Conservation (phyloP, 2,888 invertebrate genomes). For the Xestia c-nigrum region DNA sequence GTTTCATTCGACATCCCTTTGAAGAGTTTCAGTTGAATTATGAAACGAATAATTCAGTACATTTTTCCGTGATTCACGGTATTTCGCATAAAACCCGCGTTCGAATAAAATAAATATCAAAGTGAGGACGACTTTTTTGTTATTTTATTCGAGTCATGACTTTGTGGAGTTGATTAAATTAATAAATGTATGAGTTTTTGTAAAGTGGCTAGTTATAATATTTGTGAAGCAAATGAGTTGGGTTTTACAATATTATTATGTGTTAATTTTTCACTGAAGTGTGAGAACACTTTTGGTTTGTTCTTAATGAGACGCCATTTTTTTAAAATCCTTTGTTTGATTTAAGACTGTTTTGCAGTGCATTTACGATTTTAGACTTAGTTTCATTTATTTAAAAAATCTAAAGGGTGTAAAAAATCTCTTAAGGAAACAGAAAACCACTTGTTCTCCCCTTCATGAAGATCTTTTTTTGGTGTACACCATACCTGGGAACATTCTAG, state of each 20-base stretch:
- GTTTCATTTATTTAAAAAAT: no score
- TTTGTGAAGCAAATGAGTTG: constrained; percentile 48
- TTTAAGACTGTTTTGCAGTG: background rate
- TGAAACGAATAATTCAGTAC: constrained; percentile 64
- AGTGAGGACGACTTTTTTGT: constrained; percentile 47
- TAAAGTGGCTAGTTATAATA: constrained; percentile 39
- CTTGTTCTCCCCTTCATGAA: no score
- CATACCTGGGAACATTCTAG: no score
- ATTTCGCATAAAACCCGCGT: constrained; percentile 58
- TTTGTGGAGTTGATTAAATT: constrained; percentile 55
- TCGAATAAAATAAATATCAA: constrained; percentile 66
- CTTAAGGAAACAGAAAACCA: no score
- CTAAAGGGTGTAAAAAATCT: no score
- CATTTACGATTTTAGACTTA: background rate
- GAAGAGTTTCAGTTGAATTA: constrained; percentile 66
- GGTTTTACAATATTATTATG: constrained; percentile 18
- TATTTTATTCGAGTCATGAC: constrained; percentile 40
- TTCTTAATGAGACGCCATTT: background rate
- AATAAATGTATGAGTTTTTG: constrained; percentile 47
- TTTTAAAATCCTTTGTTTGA: background rate
- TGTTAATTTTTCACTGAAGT: constrained; percentile 45
- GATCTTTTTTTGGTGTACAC: no score
- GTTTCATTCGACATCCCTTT: constrained; percentile 68
- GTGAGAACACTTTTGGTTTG: constrained; percentile 22
- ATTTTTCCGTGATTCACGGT: constrained; percentile 63